Conservation (phyloP, 2,888 invertebrate species). For the Hypena proboscidalis region DNA sequence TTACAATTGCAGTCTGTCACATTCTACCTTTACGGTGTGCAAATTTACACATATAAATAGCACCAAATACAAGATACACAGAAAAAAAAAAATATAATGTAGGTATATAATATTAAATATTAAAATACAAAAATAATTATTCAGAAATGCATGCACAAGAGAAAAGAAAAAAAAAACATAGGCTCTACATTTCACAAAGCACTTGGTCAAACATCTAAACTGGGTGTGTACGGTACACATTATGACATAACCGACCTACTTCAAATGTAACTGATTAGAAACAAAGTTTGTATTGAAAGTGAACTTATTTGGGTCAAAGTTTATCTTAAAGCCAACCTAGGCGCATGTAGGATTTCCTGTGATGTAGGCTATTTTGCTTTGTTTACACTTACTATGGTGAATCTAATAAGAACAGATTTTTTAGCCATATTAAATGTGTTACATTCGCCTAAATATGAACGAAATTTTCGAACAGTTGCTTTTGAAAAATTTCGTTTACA, state of each 20-base stretch:
- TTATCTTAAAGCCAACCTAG: constrained; percentile 33
- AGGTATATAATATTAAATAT: too few species aligned
- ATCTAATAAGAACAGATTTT: not conserved
- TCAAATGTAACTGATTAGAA: constrained; percentile 28
- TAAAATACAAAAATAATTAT: too few species aligned
- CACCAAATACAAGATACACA: too few species aligned
- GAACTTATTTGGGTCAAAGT: constrained; percentile 20
- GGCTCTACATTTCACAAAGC: too few species aligned
- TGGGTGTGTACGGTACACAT: constrained; percentile 11
- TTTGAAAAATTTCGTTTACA: too few species aligned
- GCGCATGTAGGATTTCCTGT: constrained; percentile 14
- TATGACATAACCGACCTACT: constrained; percentile 22
- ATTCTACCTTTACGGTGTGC: too few species aligned
- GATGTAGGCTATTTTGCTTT: not conserved
- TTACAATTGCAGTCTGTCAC: too few species aligned
- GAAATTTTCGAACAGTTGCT: too few species aligned
- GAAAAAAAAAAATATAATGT: too few species aligned
- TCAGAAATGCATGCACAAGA: not conserved
- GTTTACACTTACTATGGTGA: not conserved
- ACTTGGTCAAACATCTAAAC: constrained; percentile 24
- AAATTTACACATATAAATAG: too few species aligned
- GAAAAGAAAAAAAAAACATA: not conserved
- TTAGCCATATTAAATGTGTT: too few species aligned
- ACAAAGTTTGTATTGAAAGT: constrained; percentile 35
- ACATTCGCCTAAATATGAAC: too few species aligned